Base-by-base conservation (phyloP, 2,113 vertebrate species). In the Mesoclemmys tuberculata region DNA sequence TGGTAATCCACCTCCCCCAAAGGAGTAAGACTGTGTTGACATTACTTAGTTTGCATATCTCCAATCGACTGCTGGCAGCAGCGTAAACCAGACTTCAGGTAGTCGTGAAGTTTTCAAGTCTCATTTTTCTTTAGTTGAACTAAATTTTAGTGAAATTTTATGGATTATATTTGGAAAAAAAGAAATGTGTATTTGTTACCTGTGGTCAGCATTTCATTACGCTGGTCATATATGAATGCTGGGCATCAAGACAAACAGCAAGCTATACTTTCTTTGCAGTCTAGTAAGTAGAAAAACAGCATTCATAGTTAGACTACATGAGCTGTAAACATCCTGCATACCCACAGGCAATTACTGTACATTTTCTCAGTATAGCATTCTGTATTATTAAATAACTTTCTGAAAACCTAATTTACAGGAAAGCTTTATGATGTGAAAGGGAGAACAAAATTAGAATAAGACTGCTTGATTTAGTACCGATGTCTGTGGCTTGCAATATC, bases 221-320 rank as follows among this genome's bases (percentile, higher is more conserved):
- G 64, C 93, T 92, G 55, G 81, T 87, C 87, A 97, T 81, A 90
- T 85, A 93, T 18, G 54, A 75, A 9, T 86, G 55, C 88, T 94
- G 18, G 56, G 61, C 84, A 92, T 93, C 38, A 54, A 58, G 89
- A 91, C 95, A 97, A 96, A 31, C 44, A 89, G 83, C 86, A 96
- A 81, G 51, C 26, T 56, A 24, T 78, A 55, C 85, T 94, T 96
- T 87, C 93, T 85, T 95, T 95, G 82, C 96, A 87, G 88, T 90
- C 83, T 87, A 87, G 64, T 24, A 96, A 98, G 96, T 46, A 96
- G 84, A 87, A 75, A 97, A 97, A 95, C 88, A 91, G 3, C 85
- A 96, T 96, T 97, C 84, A 94, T 93, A 90, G 82, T 97, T 88
- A 90, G 11, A 81, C 89, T 94, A 61, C 91, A 93, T 88, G 74